Base-by-base conservation (phyloP, 2,888 invertebrate species). In the Cantharis nigra region DNA sequence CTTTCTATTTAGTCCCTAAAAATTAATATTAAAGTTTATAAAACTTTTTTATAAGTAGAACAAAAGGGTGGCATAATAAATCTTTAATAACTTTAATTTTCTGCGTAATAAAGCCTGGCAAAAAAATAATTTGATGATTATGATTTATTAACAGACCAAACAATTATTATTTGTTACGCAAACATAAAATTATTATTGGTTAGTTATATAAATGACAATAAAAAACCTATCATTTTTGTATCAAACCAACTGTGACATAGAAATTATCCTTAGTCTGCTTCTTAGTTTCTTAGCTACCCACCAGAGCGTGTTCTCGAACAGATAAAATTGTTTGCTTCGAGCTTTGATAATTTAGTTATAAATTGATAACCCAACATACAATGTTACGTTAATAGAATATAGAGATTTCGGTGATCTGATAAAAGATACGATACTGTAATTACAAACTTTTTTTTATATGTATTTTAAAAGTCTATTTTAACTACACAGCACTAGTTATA, bases 291-390 rank as follows among this genome's bases (percentile, higher is more conserved):
- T 72, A 72, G 69, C 69, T 62, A 69, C 78, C 74, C 79, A 77
- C 70, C 62, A 79, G 79, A 78, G 78, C 71, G 79, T 78, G 79
- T 79, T 23, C 69, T 79, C 76, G 71, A 64, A 76, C 75, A 74
- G 78, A 78, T 77, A 75, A 75, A 70, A 26, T 67, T 67, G 63
- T 67, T 67, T 67, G 26, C 23, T 67, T 26, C 18, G 65, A 67
- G 65, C 65, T 67, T 23, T 67, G 20, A 67, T 67, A 49, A 49
- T 49, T 49, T 49, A 49, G 49, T 69, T 69, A 69, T 28, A 69
- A 69, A 69, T 23, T 20, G 23, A 28, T 69, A 28, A 14, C 14
- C n/a, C 26, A 69, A 26, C 23, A 23, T 69, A 69, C 69, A 28
- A 69, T 13, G 23, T 16, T 69, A 69, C 23, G 14, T 69, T 69